Conservation (phyloP, 1,140 invertebrate genomes). For the Cephus cinctus region DNA sequence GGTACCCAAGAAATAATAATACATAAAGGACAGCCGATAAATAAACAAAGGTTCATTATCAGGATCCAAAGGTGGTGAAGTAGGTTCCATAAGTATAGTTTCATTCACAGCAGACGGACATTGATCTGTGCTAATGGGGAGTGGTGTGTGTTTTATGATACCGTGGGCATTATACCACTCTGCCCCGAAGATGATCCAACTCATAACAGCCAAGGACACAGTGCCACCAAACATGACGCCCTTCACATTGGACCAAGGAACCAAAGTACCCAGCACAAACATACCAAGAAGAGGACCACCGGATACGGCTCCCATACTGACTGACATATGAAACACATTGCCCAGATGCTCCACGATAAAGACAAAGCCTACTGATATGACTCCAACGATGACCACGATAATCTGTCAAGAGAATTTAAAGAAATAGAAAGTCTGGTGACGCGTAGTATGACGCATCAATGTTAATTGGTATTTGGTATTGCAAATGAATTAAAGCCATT, state of each 20-base stretch:
- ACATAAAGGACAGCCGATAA: constrained; percentile 62
- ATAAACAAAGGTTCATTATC: constrained; percentile 33
- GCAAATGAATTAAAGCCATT: no score
- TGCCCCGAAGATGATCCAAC: constrained; percentile 62
- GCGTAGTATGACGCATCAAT: no score
- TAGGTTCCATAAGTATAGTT: constrained; percentile 20
- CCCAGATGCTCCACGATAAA: constrained; percentile 52
- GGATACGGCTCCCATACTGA: constrained; percentile 54
- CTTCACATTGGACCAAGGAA: constrained; percentile 52
- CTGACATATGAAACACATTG: constrained; percentile 47
- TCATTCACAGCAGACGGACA: constrained; percentile 33
- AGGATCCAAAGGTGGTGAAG: constrained; percentile 5
- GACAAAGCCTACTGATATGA: constrained; percentile 54
- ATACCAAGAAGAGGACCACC: constrained; percentile 57
- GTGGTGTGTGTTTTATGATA: constrained; percentile 28
- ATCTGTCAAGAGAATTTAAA: constrained; percentile 19
- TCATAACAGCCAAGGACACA: constrained; percentile 52
- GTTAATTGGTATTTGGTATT: not conserved
- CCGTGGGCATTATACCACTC: constrained; percentile 50
- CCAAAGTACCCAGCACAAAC: constrained; percentile 57
- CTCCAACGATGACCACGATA: constrained; percentile 47
- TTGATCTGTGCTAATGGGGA: constrained; percentile 43
- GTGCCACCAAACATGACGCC: constrained; percentile 58
- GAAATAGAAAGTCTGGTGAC: no score
- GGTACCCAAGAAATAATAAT: constrained; percentile 59